A percentile compares a stretch with the other conserved stretches of the same genome.
phyloP scores from a whole-genome alignment of 2,888 invertebrate species.

The Pseudococcus viburni region DNA sequence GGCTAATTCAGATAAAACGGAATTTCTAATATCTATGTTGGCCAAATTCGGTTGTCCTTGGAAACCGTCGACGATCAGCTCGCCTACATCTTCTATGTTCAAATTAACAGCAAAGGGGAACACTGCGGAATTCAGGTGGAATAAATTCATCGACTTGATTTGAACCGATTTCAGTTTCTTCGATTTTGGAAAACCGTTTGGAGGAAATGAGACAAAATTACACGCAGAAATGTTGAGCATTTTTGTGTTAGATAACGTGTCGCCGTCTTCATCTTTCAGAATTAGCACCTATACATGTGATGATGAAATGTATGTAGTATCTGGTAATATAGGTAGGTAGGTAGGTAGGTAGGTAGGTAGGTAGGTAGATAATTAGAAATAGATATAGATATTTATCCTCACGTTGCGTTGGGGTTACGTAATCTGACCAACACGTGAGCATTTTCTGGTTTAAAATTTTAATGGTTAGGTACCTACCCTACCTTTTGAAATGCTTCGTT shows the following conservation, averaged over 20 bases:
- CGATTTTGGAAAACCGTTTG: constrained; percentile 60
- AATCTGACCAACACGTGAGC: no score
- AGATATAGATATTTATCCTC: no score
- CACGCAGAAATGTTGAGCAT: constrained; percentile 60
- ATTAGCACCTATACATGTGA: constrained; percentile 31
- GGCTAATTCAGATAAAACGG: constrained; percentile 19
- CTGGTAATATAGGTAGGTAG: no score
- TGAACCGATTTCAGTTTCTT: constrained; percentile 63
- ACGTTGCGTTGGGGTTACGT: no score
- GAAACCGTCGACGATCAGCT: constrained; percentile 57
- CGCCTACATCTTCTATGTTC: constrained; percentile 52
- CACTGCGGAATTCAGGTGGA: constrained; percentile 58
- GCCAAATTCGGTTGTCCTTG: constrained; percentile 35
- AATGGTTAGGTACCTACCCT: no score
- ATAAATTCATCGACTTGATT: constrained; percentile 52
- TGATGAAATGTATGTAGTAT: neutral
- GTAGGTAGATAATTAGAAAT: no score
- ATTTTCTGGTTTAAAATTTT: no score
- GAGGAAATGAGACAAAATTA: constrained; percentile 62
- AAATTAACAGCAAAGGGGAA: constrained; percentile 46
- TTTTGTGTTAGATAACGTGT: constrained; percentile 35
- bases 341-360: no score
- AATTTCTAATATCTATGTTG: constrained; percentile 54
- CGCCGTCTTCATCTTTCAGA: constrained; percentile 61
- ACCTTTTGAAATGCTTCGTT: no score